Percentiles rank a stretch among this genome's conserved stretches.
Evolutionary conservation across 2,888 invertebrate genomes (phyloP).

Genomic region (Mylabris sibirica): DNA sequence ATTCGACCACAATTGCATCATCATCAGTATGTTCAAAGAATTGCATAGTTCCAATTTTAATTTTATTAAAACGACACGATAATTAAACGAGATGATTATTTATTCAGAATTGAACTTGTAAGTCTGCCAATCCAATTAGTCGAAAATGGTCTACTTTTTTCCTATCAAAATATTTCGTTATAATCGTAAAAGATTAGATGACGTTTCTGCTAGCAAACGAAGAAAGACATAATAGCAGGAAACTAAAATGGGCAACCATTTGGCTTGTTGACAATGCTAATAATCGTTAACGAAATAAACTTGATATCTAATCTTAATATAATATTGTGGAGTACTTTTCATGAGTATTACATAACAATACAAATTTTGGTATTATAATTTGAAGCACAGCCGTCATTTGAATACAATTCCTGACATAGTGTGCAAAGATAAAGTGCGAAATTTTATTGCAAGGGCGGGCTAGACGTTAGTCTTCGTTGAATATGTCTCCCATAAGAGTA

Average conservation of each 20-base stretch:
- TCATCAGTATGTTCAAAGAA: background rate
- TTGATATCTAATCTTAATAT: background rate
- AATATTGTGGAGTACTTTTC: no score
- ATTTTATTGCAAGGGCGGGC: constrained; percentile 29
- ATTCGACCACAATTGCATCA: background rate
- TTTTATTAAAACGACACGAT: background rate
- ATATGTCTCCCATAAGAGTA: constrained; percentile 28
- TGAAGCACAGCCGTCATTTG: constrained; percentile 23
- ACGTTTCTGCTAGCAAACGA: background rate
- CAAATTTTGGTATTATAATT: constrained; percentile 10
- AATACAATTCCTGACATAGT: constrained; percentile 27
- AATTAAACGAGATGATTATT: constrained; percentile 2
- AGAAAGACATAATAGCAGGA: background rate
- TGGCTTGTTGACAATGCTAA: constrained; percentile 9
- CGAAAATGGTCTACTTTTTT: background rate
- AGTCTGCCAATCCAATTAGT: constrained; percentile 6
- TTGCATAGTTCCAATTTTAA: background rate
- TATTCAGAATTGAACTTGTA: background rate
- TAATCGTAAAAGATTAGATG: background rate
- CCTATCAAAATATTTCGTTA: background rate
- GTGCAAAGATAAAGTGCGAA: constrained; percentile 20
- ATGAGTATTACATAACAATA: no score
- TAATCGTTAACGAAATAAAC: background rate
- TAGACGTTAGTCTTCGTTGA: constrained; percentile 22
- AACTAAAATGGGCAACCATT: background rate